These are phyloP conservation scores for Ceratothoa steindachneri DNA, from an alignment of 2,888 invertebrate genomes.

Conservation along the genomic window DNA sequence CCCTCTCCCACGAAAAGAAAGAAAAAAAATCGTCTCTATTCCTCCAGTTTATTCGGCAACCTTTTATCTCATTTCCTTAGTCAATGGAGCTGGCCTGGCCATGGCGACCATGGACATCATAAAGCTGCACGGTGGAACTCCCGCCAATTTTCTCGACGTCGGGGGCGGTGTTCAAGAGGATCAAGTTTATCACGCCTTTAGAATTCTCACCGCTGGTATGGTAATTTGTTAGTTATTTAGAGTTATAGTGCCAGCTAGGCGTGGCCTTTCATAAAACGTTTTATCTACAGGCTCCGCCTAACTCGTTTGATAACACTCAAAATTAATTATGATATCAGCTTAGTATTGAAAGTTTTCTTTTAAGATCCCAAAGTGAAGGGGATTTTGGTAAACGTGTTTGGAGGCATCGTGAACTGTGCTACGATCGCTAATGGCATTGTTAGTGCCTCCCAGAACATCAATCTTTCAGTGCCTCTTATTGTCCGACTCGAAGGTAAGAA, in stretches of 20 bases:
- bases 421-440: conserved; percentile 95
- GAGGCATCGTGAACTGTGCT: conserved; percentile 97
- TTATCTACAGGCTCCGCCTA: no score
- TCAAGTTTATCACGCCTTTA: conserved; percentile 64
- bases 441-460: conserved; percentile 73
- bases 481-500: conserved; percentile 83
- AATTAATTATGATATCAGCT: no score
- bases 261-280: no score
- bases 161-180: conserved; percentile 93
- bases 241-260: no score
- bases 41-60: no score
- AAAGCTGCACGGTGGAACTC: conserved; percentile 87
- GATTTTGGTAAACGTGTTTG: conserved; percentile 97
- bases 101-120: conserved; percentile 99
- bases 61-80: no score
- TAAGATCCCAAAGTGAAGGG: conserved; percentile 81
- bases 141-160: conserved; percentile 97
- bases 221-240: no score
- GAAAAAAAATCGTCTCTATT: no score
- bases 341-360: no score
- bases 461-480: conserved; percentile 79
- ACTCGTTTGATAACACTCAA: no score
- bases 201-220: conserved; percentile 49
- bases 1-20: no score
- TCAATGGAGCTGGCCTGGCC: conserved; percentile 97